Conservation (phyloP, 1,140 invertebrate species). For the Pentalonia nigronervosa region DNA sequence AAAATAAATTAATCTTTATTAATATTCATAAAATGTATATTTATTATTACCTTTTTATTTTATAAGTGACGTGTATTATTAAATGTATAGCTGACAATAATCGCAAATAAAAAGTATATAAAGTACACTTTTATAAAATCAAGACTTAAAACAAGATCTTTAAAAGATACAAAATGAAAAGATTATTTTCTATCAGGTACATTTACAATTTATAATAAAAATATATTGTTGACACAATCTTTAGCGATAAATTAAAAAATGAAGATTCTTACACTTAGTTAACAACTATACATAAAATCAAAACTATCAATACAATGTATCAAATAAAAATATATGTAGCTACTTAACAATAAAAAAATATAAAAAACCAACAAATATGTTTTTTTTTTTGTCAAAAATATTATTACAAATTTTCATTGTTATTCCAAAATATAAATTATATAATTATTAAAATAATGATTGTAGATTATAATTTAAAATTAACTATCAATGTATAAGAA, state of each 20-base stretch:
- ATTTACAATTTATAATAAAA: conserved; percentile 5
- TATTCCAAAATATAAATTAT: neutral
- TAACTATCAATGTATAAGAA: no score
- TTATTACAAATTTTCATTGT: no score
- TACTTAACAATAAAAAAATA: neutral
- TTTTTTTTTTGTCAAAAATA: no score
- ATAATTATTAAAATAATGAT: no score
- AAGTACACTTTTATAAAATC: neutral
- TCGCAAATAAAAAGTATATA: neutral
- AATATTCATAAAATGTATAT: neutral
- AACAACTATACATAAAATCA: neutral
- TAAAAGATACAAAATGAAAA: neutral
- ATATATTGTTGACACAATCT: neutral
- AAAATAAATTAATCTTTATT: neutral
- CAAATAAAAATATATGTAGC: neutral
- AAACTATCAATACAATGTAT: neutral
- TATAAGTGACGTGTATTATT: neutral
- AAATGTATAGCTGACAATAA: neutral
- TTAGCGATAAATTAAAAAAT: neutral
- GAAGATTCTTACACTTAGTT: neutral
- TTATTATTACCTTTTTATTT: neutral
- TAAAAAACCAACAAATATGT: no score
- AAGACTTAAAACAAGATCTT: no score
- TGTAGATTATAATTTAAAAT: no score
- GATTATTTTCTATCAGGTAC: neutral